Base-by-base conservation (phyloP, 1,140 invertebrate species). In the Pseudomyrmex gracilis region DNA sequence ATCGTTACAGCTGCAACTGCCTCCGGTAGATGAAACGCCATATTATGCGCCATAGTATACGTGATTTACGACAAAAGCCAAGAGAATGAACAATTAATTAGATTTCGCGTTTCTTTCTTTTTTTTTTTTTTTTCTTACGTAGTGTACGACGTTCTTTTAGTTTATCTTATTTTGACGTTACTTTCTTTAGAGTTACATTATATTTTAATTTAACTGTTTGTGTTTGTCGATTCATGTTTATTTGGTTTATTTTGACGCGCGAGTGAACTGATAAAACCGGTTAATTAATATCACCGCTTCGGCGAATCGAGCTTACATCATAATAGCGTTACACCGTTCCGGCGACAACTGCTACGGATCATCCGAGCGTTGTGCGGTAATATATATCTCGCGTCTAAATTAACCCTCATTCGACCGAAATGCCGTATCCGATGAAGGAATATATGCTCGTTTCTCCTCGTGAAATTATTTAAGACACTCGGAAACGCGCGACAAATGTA, bases 261-360 rank as follows among this genome's bases (percentile, higher is more conserved):
- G 63, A 70, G 76, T 13, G 60, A 61, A 43, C 60, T 51, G 24
- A 68, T 34, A 82, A 74, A 76, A 83, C 34, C 53, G 64, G 47
- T 12, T 76, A 87, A 88, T 87, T 88, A 83, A 85, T 87, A 76
- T 76, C 60, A 24, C 55, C 47, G 68, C n/a, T 78, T 47, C 53
- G 20, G 55, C 49, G 64, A 71, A 57, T 34, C 61, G 55, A 13
- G 64, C 87, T 88, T 87, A 85, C 76, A 73, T 87, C 83, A 82
- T 60, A 80, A 85, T 85, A 55, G 34, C 60, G 63, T 45, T 45
- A 73, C 34, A 88, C 53, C 76, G 76, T 78, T 64, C 57, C 64
- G 47, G 43, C 20, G 43, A 17, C 63, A 34, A 34, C 47, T 68
- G 74, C 87, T 86, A 84, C 70, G 80, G 68, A 87, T 84, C 86